These are phyloP conservation scores for Arnoldichthys spilopterus DNA, from an alignment of 2,797 vertebrate species.

Conservation along the genomic window DNA sequence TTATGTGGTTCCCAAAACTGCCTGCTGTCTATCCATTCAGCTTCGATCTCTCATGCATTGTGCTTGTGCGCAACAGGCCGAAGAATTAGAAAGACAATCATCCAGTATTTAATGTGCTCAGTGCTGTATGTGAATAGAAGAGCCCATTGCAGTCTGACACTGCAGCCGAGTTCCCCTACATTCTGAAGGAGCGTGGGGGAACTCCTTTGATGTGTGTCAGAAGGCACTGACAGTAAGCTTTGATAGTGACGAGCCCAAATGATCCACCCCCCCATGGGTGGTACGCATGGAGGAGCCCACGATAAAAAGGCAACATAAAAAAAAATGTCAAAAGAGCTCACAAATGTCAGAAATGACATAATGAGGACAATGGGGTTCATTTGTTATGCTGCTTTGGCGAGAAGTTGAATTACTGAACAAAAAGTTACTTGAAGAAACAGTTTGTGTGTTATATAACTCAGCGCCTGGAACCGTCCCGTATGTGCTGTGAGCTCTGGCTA, in stretches of 20 bases:
- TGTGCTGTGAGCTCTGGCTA: background rate
- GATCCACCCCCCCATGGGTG: constrained; percentile 61
- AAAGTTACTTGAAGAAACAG: constrained; percentile 25
- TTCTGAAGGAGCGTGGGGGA: constrained; percentile 19
- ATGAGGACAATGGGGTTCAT: constrained; percentile 71
- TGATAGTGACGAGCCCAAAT: constrained; percentile 67
- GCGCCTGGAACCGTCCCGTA: background rate
- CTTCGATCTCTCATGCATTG: background rate
- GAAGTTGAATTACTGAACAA: constrained; percentile 49
- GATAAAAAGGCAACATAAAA: constrained; percentile 61
- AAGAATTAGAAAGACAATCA: constrained; percentile 23
- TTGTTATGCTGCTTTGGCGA: constrained; percentile 55
- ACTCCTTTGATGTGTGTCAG: constrained; percentile 64
- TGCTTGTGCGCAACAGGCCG: background rate
- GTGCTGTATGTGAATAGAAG: constrained; percentile 4
- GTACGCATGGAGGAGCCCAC: constrained; percentile 59
- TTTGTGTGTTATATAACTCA: background rate
- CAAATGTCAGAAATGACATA: constrained; percentile 73
- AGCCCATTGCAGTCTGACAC: constrained; percentile 21
- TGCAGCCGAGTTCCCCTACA: constrained; percentile 11
- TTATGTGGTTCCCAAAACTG: background rate
- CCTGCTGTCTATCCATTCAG: background rate
- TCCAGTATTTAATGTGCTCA: background rate
- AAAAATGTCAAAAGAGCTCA: constrained; percentile 61
- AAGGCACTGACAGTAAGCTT: constrained; percentile 66